These are phyloP conservation scores for Ernsta delagoae DNA, from an alignment of 2,888 invertebrate genomes.

Conservation along the genomic window DNA sequence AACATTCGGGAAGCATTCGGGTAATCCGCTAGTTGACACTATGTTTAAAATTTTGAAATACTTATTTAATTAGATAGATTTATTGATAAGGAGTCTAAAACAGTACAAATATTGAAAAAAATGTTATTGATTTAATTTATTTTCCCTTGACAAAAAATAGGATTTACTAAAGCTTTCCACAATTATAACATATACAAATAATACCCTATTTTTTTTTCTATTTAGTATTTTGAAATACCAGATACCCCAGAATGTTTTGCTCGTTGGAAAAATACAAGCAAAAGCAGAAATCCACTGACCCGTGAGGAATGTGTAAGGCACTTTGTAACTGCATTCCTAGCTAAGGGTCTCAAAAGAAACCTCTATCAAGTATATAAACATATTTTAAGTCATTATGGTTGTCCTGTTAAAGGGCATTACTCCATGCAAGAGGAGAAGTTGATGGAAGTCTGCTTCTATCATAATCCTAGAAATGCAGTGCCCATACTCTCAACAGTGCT, in stretches of 20 bases:
- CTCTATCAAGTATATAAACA: slow-evolving; percentile 65
- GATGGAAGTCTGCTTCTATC: slow-evolving; percentile 62
- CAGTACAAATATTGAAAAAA: too few species aligned
- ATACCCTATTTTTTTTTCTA: slow-evolving; percentile 30
- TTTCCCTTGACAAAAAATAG: too few species aligned
- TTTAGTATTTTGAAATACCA: slow-evolving; percentile 64
- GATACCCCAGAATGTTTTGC: slow-evolving; percentile 63
- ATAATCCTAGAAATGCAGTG: slow-evolving; percentile 56
- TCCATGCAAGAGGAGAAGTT: slow-evolving; percentile 63
- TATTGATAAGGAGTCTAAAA: too few species aligned
- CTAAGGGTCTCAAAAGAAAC: slow-evolving; percentile 64
- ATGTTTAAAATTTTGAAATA: too few species aligned
- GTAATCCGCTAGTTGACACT: too few species aligned
- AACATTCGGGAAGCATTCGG: too few species aligned
- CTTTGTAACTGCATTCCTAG: slow-evolving; percentile 63
- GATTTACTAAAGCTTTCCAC: too few species aligned
- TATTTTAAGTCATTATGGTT: slow-evolving; percentile 54
- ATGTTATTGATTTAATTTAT: too few species aligned
- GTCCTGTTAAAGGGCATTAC: slow-evolving; percentile 54
- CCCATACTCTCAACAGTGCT: slow-evolving; percentile 56
- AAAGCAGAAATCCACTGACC: slow-evolving; percentile 48
- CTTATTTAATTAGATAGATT: too few species aligned
- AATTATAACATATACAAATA: neutral
- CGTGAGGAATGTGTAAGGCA: slow-evolving; percentile 59
- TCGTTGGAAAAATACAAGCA: slow-evolving; percentile 63